Evolutionary conservation across 2,888 invertebrate genomes (phyloP).

Genomic region (Zygaena filipendulae): DNA sequence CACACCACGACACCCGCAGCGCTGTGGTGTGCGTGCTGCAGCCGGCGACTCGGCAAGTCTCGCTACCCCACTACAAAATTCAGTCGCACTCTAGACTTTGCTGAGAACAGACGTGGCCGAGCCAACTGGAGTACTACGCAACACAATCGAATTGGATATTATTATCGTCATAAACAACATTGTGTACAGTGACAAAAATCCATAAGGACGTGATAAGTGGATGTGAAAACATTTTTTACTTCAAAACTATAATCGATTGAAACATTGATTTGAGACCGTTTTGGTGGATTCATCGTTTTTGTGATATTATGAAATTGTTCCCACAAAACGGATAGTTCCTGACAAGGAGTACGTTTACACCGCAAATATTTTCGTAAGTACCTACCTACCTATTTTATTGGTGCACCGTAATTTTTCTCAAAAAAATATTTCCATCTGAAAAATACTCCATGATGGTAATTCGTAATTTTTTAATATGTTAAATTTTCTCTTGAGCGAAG

Average conservation of each 20-base stretch:
- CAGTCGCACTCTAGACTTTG: slow-evolving; percentile 53
- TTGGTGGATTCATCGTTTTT: slow-evolving; percentile 34
- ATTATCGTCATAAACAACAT: slow-evolving; percentile 63
- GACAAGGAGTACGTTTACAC: slow-evolving; percentile 47
- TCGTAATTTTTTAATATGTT: too few relatives aligned
- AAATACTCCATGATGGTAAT: too few relatives aligned
- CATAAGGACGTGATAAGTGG: slow-evolving; percentile 58
- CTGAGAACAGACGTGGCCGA: slow-evolving; percentile 41
- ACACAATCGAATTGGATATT: slow-evolving; percentile 51
- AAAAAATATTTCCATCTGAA: slow-evolving; percentile 2
- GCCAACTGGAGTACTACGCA: slow-evolving; percentile 34
- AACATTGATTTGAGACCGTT: too few relatives aligned
- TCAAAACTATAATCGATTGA: too few relatives aligned
- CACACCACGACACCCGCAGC: slow-evolving; percentile 24
- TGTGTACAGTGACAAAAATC: slow-evolving; percentile 56
- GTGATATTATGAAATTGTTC: slow-evolving; percentile 56
- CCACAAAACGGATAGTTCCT: slow-evolving; percentile 63
- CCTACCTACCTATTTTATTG: slow-evolving; percentile 16
- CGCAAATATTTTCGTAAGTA: slow-evolving; percentile 68
- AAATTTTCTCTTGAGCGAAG: too few relatives aligned
- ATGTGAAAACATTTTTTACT: slow-evolving; percentile 40
- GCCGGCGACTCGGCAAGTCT: slow-evolving; percentile 49
- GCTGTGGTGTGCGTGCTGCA: slow-evolving; percentile 14
- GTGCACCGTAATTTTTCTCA: neutral
- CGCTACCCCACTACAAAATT: slow-evolving; percentile 62